Conservation (phyloP, 1,140 invertebrate genomes). For the Neuroterus valhalla region DNA sequence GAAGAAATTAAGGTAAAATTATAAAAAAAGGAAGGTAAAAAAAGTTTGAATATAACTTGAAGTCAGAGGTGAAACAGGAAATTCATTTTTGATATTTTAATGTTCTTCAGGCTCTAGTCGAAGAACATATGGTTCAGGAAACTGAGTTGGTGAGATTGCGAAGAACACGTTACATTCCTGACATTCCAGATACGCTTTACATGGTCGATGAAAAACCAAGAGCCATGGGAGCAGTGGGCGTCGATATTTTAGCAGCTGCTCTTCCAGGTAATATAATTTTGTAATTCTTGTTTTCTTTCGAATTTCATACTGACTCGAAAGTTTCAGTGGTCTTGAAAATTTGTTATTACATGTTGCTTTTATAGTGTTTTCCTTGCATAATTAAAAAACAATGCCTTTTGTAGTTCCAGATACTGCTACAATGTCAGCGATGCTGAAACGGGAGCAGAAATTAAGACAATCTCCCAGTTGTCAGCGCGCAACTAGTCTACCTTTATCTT, state of each 20-base stretch:
- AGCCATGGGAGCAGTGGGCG: constrained; percentile 79
- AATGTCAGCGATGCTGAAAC: constrained; percentile 88
- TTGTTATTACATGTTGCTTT: constrained; percentile 15
- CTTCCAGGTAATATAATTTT: constrained; percentile 73
- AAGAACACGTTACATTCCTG: constrained; percentile 80
- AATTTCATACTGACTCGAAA: constrained; percentile 5
- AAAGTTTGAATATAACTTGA: too few relatives aligned
- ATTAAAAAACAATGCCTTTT: constrained; percentile 35
- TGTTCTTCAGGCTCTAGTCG: constrained; percentile 81
- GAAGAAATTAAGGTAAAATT: constrained; percentile 90
- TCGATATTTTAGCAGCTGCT: constrained; percentile 78
- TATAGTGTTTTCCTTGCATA: constrained; percentile 24
- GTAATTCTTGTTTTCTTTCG: constrained; percentile 20
- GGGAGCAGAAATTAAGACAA: constrained; percentile 89
- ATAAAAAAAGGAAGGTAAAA: too few relatives aligned
- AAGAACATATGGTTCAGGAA: constrained; percentile 88
- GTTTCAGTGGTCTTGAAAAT: too few relatives aligned
- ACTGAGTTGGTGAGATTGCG: constrained; percentile 85
- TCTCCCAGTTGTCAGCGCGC: constrained; percentile 88
- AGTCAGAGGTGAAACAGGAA: too few relatives aligned
- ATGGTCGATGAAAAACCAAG: constrained; percentile 87
- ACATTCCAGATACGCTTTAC: constrained; percentile 95
- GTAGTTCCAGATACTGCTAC: constrained; percentile 84
- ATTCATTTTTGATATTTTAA: too few relatives aligned
- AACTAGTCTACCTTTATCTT: constrained; percentile 83